phyloP scores from a whole-genome alignment of 2,797 vertebrate genomes.

The Syngnathus acus region DNA sequence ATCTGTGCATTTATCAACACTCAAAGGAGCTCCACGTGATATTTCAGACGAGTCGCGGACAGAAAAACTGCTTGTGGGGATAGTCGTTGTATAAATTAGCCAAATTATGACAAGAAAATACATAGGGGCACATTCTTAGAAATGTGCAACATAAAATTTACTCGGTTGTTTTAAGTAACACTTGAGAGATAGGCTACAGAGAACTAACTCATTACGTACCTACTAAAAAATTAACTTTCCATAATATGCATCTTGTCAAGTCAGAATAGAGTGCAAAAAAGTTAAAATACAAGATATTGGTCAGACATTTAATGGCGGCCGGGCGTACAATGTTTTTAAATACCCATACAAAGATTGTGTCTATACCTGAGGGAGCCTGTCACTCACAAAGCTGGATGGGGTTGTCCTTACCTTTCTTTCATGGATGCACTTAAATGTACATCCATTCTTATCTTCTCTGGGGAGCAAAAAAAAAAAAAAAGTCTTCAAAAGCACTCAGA shows the following conservation, averaged over 20 bases:
- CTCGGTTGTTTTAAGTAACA: background rate
- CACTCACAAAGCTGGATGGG: background rate
- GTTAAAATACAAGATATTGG: background rate
- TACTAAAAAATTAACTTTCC: background rate
- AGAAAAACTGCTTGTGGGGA: background rate
- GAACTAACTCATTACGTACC: background rate
- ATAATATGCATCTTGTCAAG: background rate
- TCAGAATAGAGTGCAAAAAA: background rate
- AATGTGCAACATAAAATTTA: background rate
- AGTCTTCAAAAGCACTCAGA: conserved; percentile 2
- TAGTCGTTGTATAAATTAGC: background rate
- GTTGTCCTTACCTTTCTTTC: conserved; percentile 53
- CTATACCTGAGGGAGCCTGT: background rate
- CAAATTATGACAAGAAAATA: background rate
- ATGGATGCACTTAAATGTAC: conserved; percentile 40
- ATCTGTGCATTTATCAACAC: background rate
- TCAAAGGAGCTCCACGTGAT: background rate
- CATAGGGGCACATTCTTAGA: background rate
- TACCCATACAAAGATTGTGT: background rate
- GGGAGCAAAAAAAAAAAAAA: background rate
- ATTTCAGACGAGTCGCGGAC: background rate
- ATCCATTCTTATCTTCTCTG: conserved; percentile 26
- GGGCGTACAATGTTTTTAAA: background rate
- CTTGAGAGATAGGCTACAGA: background rate
- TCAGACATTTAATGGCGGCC: background rate